Evolutionary conservation across 2,113 vertebrate species (phyloP).

Genomic region (Cisticola juncidis): DNA sequence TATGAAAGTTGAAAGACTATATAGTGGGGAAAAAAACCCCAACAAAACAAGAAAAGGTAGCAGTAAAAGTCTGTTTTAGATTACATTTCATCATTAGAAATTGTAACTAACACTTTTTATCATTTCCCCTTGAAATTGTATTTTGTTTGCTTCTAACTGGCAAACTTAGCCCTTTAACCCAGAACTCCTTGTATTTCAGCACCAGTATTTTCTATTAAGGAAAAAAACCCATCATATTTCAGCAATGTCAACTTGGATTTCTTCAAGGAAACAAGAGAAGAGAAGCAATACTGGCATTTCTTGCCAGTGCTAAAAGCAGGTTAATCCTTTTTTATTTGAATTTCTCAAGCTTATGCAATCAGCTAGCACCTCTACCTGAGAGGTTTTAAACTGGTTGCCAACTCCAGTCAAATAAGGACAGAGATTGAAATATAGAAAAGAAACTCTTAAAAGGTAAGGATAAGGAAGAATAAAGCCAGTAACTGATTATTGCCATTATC

Average conservation of each 20-base stretch:
- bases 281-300: neutral
- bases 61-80: neutral
- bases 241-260: neutral
- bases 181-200: neutral
- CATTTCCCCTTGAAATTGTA: neutral
- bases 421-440: neutral
- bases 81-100: neutral
- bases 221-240: neutral
- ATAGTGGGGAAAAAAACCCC: rapidly evolving
- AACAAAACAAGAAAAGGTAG: neutral
- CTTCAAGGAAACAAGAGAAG: neutral
- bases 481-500: neutral
- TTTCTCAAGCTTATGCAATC: neutral
- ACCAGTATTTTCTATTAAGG: neutral
- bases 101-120: neutral
- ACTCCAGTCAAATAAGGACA: neutral
- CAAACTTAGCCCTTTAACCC: neutral
- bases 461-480: neutral
- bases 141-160: neutral
- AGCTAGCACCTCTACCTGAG: neutral
- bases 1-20: neutral
- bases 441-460: neutral
- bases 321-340: neutral
- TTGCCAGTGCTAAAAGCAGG: neutral
- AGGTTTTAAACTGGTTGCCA: neutral